Evolutionary conservation across 2,113 vertebrate species (phyloP), one percentile per base, ranked within the genome.

Genomic region (Cephalopholis sonnerati): DNA sequence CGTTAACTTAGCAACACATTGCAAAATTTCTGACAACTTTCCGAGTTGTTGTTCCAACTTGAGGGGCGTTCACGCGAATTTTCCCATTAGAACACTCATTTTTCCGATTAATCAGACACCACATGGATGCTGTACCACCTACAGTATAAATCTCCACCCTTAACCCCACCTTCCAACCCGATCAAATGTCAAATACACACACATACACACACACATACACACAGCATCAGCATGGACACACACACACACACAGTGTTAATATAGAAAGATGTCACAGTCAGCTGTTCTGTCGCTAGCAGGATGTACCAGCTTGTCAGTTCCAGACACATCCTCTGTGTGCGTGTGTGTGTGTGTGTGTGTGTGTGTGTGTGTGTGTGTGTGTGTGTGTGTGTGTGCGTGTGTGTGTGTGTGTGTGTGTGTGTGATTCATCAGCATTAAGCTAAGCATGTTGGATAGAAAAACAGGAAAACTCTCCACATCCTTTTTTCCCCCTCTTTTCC

Each of bases 401-500:
- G 77, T 85, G 46, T 39, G 53, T 62, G 58, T 59, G 69, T 69
- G 63, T 77, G 73, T 63, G 64, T 77, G 41, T 62, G 39, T 72
- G 76, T 70, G 27, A 69, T 82, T 83, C 71, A 79, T 58, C 76
- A 83, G 74, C 62, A 73, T 71, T 62, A 73, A 61, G 32, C 25
- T 75, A n/a, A 77, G 73, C 55, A 79, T 54, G 70, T 11, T 70
- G 53, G n/a, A 83, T 65, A 54, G 73, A 73, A 89, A 83, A 83
- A 80, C 86, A 81, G 73, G 84, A 86, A 86, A 64, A 68, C 36
- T 39, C 39, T 13, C 53, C 24, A 66, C 66, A 73, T 83, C 79
- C 73, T 76, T 72, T 77, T 50, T 83, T 75, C 36, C 72, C 83
- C 69, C 79, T 62, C 24, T 54, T 46, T 50, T 75, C 46, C 73